Base-by-base conservation (phyloP, 2,888 invertebrate species). In the Entomobrya proxima region DNA sequence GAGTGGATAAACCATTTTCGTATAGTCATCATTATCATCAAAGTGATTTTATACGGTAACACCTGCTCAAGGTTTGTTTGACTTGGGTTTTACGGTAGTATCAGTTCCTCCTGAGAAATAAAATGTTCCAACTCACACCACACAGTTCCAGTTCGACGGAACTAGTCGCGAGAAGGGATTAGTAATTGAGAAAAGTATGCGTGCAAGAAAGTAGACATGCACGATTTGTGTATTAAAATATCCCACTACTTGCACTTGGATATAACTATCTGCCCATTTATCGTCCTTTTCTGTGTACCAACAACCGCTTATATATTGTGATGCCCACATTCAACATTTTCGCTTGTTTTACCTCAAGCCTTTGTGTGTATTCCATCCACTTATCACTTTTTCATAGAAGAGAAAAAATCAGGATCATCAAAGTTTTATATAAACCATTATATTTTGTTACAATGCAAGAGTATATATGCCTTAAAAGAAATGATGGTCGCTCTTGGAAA, bases 31-130 rank as follows among this genome's bases (percentile, higher is more conserved):
- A 27, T 30, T 6, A 72, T 21, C 27, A 72, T 35, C 35, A 64
- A 72, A 81, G 44, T 47, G 74, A 83, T 83, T 77, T 77, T 77
- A 47, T 55, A 76, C 67, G 64, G 75, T 83, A 83, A 83, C 83
- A 83, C 83, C 83, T 83, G 83, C 83, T 69, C 83, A 77, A 67
- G 64, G 76, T 76, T 82, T 83, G 83, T 83, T 83, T 83, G 83
- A 82, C 37, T 83, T 76, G 55, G 67, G 44, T 0, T 83, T 83
- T 61, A 52, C 32, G 24, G 35, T n/a, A 82, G 74, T 37, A 76
- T 76, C 58, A 44, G 24, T 27, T 44, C 24, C 44, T 44, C 40
- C 52, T 52, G 72, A 80, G 55, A 55, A 79, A 64, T 52, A 58
- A 37, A 27, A 69, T 69, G 24, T 44, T 44, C 44, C 13, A 21